Evolutionary conservation across 2,888 invertebrate genomes (phyloP).

Genomic region (Imbricaverruca yamaguchii): DNA sequence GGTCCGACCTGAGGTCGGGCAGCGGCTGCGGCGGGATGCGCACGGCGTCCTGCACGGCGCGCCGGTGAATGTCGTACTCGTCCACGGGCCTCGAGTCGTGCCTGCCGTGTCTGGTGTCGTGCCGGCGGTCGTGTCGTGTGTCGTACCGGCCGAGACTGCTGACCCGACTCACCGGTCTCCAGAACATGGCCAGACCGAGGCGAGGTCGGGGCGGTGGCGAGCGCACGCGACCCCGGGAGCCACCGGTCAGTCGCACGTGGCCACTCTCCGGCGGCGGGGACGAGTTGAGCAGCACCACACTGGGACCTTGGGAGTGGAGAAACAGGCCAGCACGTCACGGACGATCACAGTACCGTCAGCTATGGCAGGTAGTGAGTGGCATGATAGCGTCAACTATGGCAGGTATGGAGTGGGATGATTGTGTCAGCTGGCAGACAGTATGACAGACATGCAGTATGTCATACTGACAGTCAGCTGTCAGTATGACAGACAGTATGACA

Average conservation of each 20-base stretch:
- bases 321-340: background rate
- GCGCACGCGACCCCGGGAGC: conserved; percentile 22
- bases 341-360: too few species aligned
- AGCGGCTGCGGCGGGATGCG: background rate
- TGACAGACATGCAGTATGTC: too few species aligned
- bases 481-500: too few species aligned
- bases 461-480: too few species aligned
- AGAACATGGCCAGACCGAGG: background rate
- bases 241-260: background rate
- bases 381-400: too few species aligned
- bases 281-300: background rate
- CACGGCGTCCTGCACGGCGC: background rate
- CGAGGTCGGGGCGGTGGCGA: conserved; percentile 24
- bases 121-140: background rate
- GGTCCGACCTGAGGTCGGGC: background rate
- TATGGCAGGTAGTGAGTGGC: too few species aligned
- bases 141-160: conserved; percentile 7
- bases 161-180: background rate
- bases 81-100: background rate
- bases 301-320: background rate
- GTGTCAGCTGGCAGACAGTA: too few species aligned
- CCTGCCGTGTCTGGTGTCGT: too few species aligned
- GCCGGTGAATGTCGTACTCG: conserved; percentile 13
- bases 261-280: conserved; percentile 7
- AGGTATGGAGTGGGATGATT: too few species aligned